phyloP scores from a whole-genome alignment of 2,113 vertebrate genomes.

The Aegotheles bennettii region DNA sequence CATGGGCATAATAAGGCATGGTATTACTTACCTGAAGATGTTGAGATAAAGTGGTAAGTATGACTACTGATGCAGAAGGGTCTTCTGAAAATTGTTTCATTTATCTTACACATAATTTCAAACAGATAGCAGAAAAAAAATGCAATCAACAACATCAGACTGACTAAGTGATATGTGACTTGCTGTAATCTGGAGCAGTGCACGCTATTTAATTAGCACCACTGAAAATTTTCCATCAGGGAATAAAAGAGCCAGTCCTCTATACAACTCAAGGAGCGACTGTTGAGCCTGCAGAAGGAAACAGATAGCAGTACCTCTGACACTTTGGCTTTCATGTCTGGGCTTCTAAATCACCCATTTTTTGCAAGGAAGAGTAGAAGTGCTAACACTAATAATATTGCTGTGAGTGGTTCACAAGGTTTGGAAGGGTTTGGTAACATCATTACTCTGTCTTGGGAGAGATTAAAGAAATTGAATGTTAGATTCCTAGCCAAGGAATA shows the following conservation, averaged over 20 bases:
- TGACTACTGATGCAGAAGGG: not conserved
- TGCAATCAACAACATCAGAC: not conserved
- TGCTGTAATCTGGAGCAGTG: not conserved
- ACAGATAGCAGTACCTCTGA: not conserved
- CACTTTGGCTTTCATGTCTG: not conserved
- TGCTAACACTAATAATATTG: slow-evolving; percentile 16
- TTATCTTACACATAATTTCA: slow-evolving; percentile 7
- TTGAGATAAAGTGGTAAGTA: not conserved
- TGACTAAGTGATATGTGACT: slow-evolving; percentile 5
- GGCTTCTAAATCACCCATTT: slow-evolving; percentile 7
- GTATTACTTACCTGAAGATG: not conserved
- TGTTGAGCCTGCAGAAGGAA: not conserved
- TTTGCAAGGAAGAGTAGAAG: slow-evolving; percentile 29
- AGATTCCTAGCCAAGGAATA: not conserved
- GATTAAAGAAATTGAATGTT: slow-evolving; percentile 21
- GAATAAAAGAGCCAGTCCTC: not conserved
- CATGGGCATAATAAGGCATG: not conserved
- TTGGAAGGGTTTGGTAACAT: slow-evolving; percentile 16
- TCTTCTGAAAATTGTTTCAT: not conserved
- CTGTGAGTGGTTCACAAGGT: slow-evolving; percentile 14
- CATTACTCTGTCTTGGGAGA: slow-evolving; percentile 14
- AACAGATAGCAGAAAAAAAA: slow-evolving; percentile 2
- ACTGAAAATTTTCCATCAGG: slow-evolving; percentile 1
- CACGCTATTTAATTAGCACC: not conserved
- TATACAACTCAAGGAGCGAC: not conserved